Evolutionary conservation across 2,113 vertebrate genomes (phyloP), one percentile per base, ranked within the genome.

Genomic region (Apistogramma diplotaenia): DNA sequence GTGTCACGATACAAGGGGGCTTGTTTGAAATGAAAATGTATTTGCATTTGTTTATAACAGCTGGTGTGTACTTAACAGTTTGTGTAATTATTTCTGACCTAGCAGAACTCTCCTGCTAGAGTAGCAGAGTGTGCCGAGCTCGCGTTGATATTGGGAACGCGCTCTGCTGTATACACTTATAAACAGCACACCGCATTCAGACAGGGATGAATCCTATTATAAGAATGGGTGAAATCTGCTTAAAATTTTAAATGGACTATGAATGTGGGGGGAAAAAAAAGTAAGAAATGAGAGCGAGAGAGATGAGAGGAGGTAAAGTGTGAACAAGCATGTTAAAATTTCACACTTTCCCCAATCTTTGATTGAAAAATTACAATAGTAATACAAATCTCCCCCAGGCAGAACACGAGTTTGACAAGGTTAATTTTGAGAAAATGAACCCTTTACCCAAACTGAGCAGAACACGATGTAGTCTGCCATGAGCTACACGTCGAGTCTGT

Each of bases 41-140:
- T 93, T 94, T 93, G 89, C 85, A 85, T 94, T 93, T 95, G 93
- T 95, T 94, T 94, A 94, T 93, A 93, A 89, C 91, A 94, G 90
- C 93, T 93, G 93, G 89, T 93, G 89, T 93, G 86, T 91, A 89
- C 92, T 93, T 89, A 94, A 91, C 90, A 92, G 89, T 89, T 91
- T 90, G 76, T 84, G 87, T 94, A 94, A 94, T 96, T 94, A 93
- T 93, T 93, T 94, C 92, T 92, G 93, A 94, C 93, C 93, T 82
- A 91, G 88, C 85, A 87, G 67, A 93, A 92, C 80, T 87, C 87
- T 84, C 88, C 85, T 78, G 62, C 81, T 83, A 74, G 74, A 81
- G 84, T 59, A 86, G 85, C 79, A 37, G 81, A 79, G 79, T 88
- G 74, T 76, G 85, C 79, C 4, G 62, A 77, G 85, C 86, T 74